Evolutionary conservation across 2,888 invertebrate genomes (phyloP).

Genomic region (Archips xylosteana): DNA sequence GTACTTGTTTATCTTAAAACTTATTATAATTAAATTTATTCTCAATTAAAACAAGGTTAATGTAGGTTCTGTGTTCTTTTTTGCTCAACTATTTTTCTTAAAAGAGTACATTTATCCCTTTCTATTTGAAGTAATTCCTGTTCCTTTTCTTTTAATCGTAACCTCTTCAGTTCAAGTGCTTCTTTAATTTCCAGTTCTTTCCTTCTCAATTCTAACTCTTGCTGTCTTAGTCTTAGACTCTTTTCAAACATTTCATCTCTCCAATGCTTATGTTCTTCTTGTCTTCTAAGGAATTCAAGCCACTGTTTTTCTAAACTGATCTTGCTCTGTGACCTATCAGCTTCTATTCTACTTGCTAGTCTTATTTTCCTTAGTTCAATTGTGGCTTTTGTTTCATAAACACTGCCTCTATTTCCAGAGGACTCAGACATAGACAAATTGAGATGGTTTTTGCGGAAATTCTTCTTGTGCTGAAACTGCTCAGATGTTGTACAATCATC

Average conservation of each 20-base stretch:
- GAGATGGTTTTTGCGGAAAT: constrained; percentile 37
- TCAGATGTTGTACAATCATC: constrained; percentile 55
- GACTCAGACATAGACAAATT: constrained; percentile 39
- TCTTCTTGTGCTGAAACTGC: constrained; percentile 52
- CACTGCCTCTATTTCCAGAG: constrained; percentile 11
- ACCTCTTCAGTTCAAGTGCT: constrained; percentile 57
- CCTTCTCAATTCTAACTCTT: constrained; percentile 58
- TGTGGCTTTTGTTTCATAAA: constrained; percentile 57
- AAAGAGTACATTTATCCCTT: constrained; percentile 61
- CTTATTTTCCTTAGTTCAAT: constrained; percentile 64
- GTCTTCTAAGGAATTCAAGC: constrained; percentile 61
- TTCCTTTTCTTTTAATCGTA: constrained; percentile 59
- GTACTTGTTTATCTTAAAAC: too few relatives aligned
- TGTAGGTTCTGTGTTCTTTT: constrained; percentile 39
- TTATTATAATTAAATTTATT: neutral
- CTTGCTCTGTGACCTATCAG: constrained; percentile 63
- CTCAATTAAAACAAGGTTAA: neutral
- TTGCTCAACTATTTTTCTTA: constrained; percentile 55
- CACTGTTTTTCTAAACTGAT: constrained; percentile 65
- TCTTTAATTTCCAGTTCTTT: constrained; percentile 60
- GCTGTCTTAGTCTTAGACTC: constrained; percentile 57
- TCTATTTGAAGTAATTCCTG: constrained; percentile 57
- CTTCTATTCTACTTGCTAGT: constrained; percentile 63
- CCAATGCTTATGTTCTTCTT: constrained; percentile 56
- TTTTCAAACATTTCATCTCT: constrained; percentile 58